Base-by-base conservation (phyloP, 37 sponge, comb jelly and placozoan genomes). In the Spongilla lacustris region DNA sequence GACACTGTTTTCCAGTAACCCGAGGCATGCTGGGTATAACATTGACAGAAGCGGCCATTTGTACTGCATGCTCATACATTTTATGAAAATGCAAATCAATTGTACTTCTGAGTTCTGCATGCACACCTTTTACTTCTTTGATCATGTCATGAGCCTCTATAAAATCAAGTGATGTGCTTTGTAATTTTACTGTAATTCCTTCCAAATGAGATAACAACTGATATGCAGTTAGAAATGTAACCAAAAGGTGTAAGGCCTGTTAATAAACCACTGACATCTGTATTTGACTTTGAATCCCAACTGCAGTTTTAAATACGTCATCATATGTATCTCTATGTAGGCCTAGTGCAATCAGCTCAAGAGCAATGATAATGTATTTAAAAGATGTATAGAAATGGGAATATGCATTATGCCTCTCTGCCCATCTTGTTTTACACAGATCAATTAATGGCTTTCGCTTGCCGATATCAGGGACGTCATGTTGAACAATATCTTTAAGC, bases 401-500 rank as follows among this genome's bases (percentile, higher is more conserved):
- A 48, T 82, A 88, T 29, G 83, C 83, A 48, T 30, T 68, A 27
- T 89, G 90, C 24, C 91, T 30, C 35, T 86, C 91, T 77, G 80
- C 74, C 83, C 89, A 88, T 28, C 83, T 37, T 68, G 89, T 83
- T 73, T 83, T 77, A 72, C 78, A 88, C 27, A 83, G 68, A 86
- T 86, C 87, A 26, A 78, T 24, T 37, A 91, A 36, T 14, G 67
- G 68, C 68, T 86, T 86, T 38, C 82, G 69, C 74, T 74, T 82
- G 28, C 71, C 48, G 9, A 31, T 26, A 73, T 36, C 75, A 74
- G n/a, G n/a, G 68, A 81, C 88, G 74, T 86, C 70, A 4, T 71
- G 71, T 29, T 26, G 77, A 25, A 73, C 76, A 33, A 90, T 78
- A 41, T 68, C 5, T 71, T 41, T 37, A 49, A 86, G 74, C 69